phyloP scores from a whole-genome alignment of 2,888 invertebrate species.

The Drosophila gaucha region DNA sequence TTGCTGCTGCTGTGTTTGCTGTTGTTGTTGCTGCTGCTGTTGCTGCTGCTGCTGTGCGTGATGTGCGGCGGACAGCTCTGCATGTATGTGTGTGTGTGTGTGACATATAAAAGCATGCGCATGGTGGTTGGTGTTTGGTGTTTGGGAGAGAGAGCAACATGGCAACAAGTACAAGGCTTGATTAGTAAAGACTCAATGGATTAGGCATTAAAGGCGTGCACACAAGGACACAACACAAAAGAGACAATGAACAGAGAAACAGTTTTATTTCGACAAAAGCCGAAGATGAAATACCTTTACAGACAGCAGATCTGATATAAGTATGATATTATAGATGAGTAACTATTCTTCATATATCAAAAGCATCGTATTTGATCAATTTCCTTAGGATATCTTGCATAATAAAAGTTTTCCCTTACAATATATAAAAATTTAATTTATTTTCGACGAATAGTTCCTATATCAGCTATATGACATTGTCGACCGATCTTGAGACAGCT shows the following conservation, averaged over 20 bases:
- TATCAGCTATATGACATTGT: too few species aligned
- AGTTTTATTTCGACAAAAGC: background rate
- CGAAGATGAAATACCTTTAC: slow-evolving; percentile 5
- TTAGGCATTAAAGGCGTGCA: slow-evolving; percentile 64
- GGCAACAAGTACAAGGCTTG: slow-evolving; percentile 53
- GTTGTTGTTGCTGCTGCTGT: slow-evolving; percentile 56
- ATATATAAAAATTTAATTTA: too few species aligned
- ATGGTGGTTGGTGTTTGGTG: slow-evolving; percentile 33
- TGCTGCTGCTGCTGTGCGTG: slow-evolving; percentile 77
- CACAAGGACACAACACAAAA: slow-evolving; percentile 52
- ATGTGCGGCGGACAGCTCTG: slow-evolving; percentile 83
- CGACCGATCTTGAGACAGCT: too few species aligned
- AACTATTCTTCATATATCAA: too few species aligned
- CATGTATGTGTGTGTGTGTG: slow-evolving; percentile 50
- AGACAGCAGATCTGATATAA: background rate
- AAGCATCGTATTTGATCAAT: too few species aligned
- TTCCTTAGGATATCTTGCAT: too few species aligned
- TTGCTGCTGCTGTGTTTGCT: slow-evolving; percentile 43
- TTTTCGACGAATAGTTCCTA: too few species aligned
- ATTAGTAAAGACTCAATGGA: slow-evolving; percentile 71
- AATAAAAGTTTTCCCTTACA: too few species aligned
- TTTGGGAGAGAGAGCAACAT: slow-evolving; percentile 44
- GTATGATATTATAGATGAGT: too few species aligned
- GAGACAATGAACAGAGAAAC: background rate
- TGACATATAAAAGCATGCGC: slow-evolving; percentile 64